phyloP scores from a whole-genome alignment of 92 coral and sea anemone species.

The Desmophyllum pertusum region DNA sequence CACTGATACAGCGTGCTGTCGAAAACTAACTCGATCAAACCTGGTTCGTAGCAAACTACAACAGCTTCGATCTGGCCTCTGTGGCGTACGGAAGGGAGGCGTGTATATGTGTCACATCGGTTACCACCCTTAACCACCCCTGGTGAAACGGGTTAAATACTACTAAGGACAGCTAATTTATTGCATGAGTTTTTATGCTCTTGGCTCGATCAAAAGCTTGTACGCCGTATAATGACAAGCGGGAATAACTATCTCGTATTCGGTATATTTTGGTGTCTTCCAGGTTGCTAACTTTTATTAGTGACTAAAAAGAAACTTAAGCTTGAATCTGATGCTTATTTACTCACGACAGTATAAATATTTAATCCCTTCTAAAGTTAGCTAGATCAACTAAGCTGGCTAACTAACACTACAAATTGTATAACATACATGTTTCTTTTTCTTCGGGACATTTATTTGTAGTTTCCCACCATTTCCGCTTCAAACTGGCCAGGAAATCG shows the following conservation, averaged over 20 bases:
- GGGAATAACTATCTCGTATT: too few relatives aligned
- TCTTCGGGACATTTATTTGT: slow-evolving; percentile 59
- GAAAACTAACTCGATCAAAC: too few relatives aligned
- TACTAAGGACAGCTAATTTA: background rate
- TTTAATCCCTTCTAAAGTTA: background rate
- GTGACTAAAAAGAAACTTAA: background rate
- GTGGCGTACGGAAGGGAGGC: too few relatives aligned
- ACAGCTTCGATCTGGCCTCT: too few relatives aligned
- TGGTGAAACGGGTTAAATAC: background rate
- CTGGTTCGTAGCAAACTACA: too few relatives aligned
- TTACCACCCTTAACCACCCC: background rate
- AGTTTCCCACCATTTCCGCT: slow-evolving; percentile 77
- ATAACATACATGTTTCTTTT: slow-evolving; percentile 21
- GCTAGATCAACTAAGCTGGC: too few relatives aligned
- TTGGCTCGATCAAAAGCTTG: too few relatives aligned
- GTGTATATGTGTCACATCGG: too few relatives aligned
- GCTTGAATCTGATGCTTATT: background rate
- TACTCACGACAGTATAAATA: background rate
- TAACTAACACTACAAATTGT: too few relatives aligned
- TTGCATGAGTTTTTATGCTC: too few relatives aligned
- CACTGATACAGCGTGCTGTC: too few relatives aligned
- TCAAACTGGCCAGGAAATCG: slow-evolving; percentile 61
- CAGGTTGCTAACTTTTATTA: background rate
- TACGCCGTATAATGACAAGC: too few relatives aligned
- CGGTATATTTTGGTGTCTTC: background rate